A percentile compares a stretch with the other conserved stretches of the same genome.
phyloP scores from a whole-genome alignment of 92 coral and sea anemone species.

The Palythoa heliodiscus region DNA sequence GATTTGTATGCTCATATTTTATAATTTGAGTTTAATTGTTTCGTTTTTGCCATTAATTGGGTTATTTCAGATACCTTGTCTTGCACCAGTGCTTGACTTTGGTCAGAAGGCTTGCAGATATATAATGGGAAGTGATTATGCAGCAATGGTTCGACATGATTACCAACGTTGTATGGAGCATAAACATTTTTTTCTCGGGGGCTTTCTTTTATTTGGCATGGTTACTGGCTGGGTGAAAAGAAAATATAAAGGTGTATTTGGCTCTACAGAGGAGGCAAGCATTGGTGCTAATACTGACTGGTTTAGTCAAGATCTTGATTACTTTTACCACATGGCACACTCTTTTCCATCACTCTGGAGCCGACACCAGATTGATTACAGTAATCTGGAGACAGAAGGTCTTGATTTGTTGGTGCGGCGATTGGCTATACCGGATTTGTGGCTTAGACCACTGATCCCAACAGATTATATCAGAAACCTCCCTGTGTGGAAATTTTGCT shows the following conservation, averaged over 20 bases:
- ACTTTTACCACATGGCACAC: slow-evolving; percentile 72
- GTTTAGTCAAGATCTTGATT: slow-evolving; percentile 90
- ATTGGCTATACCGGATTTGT: slow-evolving; percentile 93
- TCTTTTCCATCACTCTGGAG: slow-evolving; percentile 73
- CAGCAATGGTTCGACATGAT: slow-evolving; percentile 73
- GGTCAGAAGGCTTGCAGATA: slow-evolving; percentile 75
- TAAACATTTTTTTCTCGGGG: slow-evolving; percentile 54
- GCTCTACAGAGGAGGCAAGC: slow-evolving; percentile 64
- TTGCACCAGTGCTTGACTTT: slow-evolving; percentile 69
- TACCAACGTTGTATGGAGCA: slow-evolving; percentile 56
- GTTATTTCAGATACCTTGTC: slow-evolving; percentile 75
- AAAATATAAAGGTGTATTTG: slow-evolving; percentile 67
- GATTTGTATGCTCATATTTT: slow-evolving; percentile 70
- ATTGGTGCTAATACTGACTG: slow-evolving; percentile 73
- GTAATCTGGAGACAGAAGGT: slow-evolving; percentile 80
- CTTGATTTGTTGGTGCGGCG: slow-evolving; percentile 90
- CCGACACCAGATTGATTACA: slow-evolving; percentile 67
- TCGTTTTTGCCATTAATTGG: slow-evolving; percentile 81
- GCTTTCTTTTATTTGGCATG: slow-evolving; percentile 74
- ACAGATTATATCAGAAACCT: slow-evolving; percentile 88
- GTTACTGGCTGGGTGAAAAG: slow-evolving; percentile 64
- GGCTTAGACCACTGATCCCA: slow-evolving; percentile 95
- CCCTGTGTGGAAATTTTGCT: slow-evolving; percentile 91
- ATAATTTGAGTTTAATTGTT: slow-evolving; percentile 82
- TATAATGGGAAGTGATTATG: slow-evolving; percentile 79